Conservation (phyloP, 2,797 vertebrate species). For the Prunella strophiata region DNA sequence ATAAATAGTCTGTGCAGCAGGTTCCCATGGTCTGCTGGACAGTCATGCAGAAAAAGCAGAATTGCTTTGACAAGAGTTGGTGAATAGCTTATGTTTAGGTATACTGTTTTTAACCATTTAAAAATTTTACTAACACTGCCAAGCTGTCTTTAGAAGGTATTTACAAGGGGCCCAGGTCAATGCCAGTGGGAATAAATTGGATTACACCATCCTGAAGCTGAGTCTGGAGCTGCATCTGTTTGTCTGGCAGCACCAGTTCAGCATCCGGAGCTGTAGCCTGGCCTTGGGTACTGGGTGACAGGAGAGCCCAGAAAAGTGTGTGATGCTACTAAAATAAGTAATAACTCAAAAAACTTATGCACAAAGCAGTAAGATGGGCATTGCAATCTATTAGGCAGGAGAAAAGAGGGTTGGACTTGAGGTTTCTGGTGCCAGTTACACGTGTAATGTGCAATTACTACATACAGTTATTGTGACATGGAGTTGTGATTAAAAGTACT, state of each 20-base stretch:
- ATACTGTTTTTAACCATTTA: conserved; percentile 64
- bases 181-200: conserved; percentile 36
- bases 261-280: neutral
- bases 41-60: conserved; percentile 56
- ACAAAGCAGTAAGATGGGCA: neutral
- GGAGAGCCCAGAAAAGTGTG: neutral
- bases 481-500: neutral
- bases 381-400: neutral
- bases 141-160: conserved; percentile 47
- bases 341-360: neutral
- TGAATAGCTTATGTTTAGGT: conserved; percentile 65
- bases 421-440: neutral
- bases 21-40: conserved; percentile 55
- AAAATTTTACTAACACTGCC: conserved; percentile 40
- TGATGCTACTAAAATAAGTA: neutral
- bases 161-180: conserved; percentile 32
- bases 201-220: conserved; percentile 35
- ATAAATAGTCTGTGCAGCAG: conserved; percentile 51
- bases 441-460: neutral
- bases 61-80: conserved; percentile 60
- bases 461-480: neutral
- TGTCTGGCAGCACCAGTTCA: conserved; percentile 4
- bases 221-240: neutral
- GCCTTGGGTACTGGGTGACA: neutral
- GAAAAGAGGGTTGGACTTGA: neutral